Base-by-base conservation (phyloP, 2,888 invertebrate genomes). In the Andricus quercusramuli region DNA sequence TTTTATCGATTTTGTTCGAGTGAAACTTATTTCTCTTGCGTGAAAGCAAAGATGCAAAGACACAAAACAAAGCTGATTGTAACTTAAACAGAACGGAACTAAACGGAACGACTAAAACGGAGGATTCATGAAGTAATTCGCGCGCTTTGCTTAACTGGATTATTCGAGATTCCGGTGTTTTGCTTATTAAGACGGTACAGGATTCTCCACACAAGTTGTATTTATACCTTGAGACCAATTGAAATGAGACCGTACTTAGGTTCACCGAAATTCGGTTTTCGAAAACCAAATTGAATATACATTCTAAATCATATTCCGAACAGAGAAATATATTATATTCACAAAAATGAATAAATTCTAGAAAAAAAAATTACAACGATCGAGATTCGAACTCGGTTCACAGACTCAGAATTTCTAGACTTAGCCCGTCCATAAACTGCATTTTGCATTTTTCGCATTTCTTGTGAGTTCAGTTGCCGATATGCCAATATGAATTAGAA, bases 141-240 rank as follows among this genome's bases (percentile, higher is more conserved):
- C 84, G 87, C 80, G 86, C 85, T 84, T 83, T 84, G 83, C 82
- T 77, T 88, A 86, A 88, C 87, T 86, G 88, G 88, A 88, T 88
- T 88, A 87, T 83, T 79, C 74, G 85, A 82, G 81, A 86, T 88
- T 86, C 83, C 82, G 56, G 79, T 85, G 84, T 85, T 88, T 88
- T 87, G 86, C 85, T 86, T 84, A 84, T 87, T 85, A 84, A 81
- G 82, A 78, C 80, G 82, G 79, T 81, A 79, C 80, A 70, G 9
- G 13, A 77, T 77, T 77, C 59, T 32, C 25, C 6, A 25, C 56
- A 41, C 13, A 59, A 22, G 25, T 51, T 29, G 20, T 56, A 11
- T n/a, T 11, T n/a, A 51, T 44, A 20, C 0, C 3, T 51, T 4
- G 13, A 47, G 17, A 17, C 0, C n/a, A n/a, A 56, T 8, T n/a